Evolutionary conservation across 2,113 vertebrate genomes (phyloP).

Genomic region (Myodes glareolus): DNA sequence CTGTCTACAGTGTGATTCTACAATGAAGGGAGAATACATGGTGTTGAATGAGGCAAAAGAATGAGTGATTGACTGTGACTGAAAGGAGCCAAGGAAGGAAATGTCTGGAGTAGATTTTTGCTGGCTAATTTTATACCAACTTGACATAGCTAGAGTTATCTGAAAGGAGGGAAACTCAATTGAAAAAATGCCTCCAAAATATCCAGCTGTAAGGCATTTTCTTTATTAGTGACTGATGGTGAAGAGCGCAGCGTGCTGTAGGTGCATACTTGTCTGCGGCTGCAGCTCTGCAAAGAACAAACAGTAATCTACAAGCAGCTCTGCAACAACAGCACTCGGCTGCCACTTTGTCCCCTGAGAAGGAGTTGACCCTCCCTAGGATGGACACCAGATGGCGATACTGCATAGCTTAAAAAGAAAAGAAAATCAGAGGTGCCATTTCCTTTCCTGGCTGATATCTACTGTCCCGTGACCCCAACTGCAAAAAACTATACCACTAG

Average conservation of each 20-base stretch:
- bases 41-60: neutral
- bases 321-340: neutral
- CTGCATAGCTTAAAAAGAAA: neutral
- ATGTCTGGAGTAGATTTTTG: neutral
- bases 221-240: neutral
- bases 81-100: conserved; percentile 3
- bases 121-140: neutral
- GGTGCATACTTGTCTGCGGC: neutral
- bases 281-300: neutral
- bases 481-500: conserved; percentile 22
- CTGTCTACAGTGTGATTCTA: neutral
- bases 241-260: neutral
- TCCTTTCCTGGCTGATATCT: neutral
- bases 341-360: neutral
- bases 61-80: neutral
- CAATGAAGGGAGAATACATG: neutral
- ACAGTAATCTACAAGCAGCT: neutral
- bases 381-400: conserved; percentile 68
- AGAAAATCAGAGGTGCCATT: neutral
- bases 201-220: neutral
- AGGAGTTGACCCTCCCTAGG: neutral
- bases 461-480: neutral
- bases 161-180: neutral
- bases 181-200: neutral
- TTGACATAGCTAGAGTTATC: neutral